These are phyloP conservation scores for Mechanitis messenoides DNA, from an alignment of 2,888 invertebrate species.

Conservation along the genomic window DNA sequence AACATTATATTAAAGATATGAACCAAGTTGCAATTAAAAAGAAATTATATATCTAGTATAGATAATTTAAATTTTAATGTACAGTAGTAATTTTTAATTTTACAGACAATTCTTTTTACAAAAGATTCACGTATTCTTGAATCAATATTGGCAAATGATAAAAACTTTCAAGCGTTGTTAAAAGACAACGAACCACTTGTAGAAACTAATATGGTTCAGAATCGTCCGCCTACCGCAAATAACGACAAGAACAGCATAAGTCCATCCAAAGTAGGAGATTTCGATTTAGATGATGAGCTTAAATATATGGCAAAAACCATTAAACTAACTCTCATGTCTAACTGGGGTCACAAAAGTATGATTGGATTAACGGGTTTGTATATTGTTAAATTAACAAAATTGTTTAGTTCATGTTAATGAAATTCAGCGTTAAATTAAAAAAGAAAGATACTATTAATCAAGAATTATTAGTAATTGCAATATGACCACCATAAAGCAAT, in stretches of 20 bases:
- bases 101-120: slow-evolving; percentile 90
- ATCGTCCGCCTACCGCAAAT: slow-evolving; percentile 79
- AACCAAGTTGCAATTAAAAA: too few relatives aligned
- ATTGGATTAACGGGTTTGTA: slow-evolving; percentile 76
- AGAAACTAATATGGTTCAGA: slow-evolving; percentile 48
- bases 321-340: slow-evolving; percentile 76
- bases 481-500: too few relatives aligned
- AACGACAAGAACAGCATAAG: slow-evolving; percentile 44
- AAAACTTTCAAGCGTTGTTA: slow-evolving; percentile 59
- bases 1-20: too few relatives aligned
- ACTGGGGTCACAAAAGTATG: slow-evolving; percentile 78
- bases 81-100: slow-evolving; percentile 18
- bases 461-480: too few relatives aligned
- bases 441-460: too few relatives aligned
- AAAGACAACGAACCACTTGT: slow-evolving; percentile 56
- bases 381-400: background rate
- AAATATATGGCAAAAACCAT: slow-evolving; percentile 63
- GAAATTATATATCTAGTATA: too few relatives aligned
- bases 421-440: too few relatives aligned
- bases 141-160: slow-evolving; percentile 56
- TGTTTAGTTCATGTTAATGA: background rate
- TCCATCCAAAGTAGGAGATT: slow-evolving; percentile 39
- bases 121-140: slow-evolving; percentile 84
- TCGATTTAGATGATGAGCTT: slow-evolving; percentile 41
- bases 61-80: too few relatives aligned